phyloP scores from a whole-genome alignment of 1,140 invertebrate species.

The Zaprionus ghesquierei region DNA sequence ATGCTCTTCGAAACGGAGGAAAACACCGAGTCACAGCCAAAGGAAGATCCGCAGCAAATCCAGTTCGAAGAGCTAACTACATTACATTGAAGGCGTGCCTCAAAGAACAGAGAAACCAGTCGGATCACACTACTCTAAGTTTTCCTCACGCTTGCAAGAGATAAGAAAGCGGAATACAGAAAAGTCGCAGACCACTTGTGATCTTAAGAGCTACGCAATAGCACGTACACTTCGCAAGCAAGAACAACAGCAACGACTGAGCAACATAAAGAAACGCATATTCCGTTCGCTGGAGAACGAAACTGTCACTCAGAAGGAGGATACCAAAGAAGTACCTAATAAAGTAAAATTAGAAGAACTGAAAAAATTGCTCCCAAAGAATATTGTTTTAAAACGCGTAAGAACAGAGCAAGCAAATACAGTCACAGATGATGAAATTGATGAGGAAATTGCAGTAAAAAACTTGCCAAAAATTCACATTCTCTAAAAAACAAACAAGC shows the following conservation, averaged over 20 bases:
- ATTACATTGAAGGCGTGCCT: neutral
- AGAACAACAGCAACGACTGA: slow-evolving; percentile 30
- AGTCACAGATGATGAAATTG: neutral
- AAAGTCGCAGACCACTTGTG: slow-evolving; percentile 18
- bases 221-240: slow-evolving; percentile 39
- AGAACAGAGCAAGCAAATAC: neutral
- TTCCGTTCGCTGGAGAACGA: slow-evolving; percentile 29
- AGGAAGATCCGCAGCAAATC: neutral
- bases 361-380: neutral
- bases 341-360: neutral
- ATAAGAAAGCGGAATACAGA: neutral
- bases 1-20: slow-evolving; percentile 22
- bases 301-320: neutral
- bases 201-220: slow-evolving; percentile 60
- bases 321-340: neutral
- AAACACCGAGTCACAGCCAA: neutral
- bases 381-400: neutral
- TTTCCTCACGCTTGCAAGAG: neutral
- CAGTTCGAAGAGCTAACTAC: neutral
- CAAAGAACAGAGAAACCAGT: neutral
- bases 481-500: neutral
- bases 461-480: neutral
- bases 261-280: slow-evolving; percentile 53
- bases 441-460: neutral
- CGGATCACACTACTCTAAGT: neutral